These are phyloP conservation scores for Caenorhabditis brenneri DNA, from an alignment of 1,140 invertebrate genomes.

Conservation along the genomic window DNA sequence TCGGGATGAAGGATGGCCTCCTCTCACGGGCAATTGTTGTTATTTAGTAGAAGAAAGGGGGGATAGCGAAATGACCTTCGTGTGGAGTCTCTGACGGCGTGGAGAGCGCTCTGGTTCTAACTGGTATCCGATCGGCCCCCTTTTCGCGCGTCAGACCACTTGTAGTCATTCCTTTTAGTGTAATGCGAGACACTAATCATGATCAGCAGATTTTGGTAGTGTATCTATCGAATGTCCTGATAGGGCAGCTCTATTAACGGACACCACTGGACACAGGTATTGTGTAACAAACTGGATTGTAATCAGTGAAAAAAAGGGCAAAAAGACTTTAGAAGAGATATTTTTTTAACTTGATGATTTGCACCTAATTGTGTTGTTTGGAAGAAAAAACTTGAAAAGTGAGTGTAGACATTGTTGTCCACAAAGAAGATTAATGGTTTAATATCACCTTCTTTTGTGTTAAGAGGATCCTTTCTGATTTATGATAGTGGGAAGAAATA, in stretches of 20 bases:
- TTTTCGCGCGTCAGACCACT: neutral
- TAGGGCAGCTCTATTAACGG: slow-evolving; percentile 19
- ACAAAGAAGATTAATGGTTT: neutral
- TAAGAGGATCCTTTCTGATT: neutral
- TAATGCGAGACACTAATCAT: slow-evolving; percentile 9
- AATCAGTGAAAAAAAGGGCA: neutral
- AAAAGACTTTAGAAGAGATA: neutral
- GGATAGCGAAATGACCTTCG: slow-evolving; percentile 24
- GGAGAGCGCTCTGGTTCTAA: neutral
- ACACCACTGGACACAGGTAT: neutral
- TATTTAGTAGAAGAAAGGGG: neutral
- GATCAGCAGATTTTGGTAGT: slow-evolving; percentile 28
- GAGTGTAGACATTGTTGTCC: neutral
- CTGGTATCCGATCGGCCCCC: slow-evolving; percentile 3
- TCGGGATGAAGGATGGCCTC: slow-evolving; percentile 19
- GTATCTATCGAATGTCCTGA: slow-evolving; percentile 7
- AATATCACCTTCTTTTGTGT: neutral
- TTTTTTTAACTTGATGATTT: neutral
- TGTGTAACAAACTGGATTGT: slow-evolving; percentile 21
- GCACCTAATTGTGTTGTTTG: neutral
- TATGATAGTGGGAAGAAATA: no score
- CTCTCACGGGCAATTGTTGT: slow-evolving; percentile 18
- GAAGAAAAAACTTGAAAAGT: neutral
- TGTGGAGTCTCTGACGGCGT: neutral
- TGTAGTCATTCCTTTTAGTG: neutral